Percentiles rank a stretch among this genome's conserved stretches.
Evolutionary conservation across 2,888 invertebrate species (phyloP).

Genomic region (Neocrepidodera transversa): DNA sequence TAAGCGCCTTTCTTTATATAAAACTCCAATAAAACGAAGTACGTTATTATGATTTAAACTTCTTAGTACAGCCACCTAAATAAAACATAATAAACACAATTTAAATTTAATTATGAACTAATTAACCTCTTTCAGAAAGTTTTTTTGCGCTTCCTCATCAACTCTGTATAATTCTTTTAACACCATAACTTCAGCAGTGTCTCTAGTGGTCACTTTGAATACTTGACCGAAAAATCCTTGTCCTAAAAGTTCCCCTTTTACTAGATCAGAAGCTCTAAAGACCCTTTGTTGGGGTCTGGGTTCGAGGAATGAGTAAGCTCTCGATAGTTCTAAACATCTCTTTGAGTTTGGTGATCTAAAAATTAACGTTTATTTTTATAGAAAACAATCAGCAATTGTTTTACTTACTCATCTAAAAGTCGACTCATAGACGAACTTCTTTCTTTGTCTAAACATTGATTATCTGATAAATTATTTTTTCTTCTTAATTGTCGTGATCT

Average conservation of each 20-base stretch:
- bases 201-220: slow-evolving; percentile 88
- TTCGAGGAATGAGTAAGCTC: slow-evolving; percentile 87
- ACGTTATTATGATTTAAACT: slow-evolving; percentile 91
- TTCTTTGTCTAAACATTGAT: slow-evolving; percentile 70
- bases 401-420: slow-evolving; percentile 73
- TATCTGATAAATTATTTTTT: slow-evolving; percentile 61
- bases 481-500: slow-evolving; percentile 69
- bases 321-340: slow-evolving; percentile 69
- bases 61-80: slow-evolving; percentile 83
- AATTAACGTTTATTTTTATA: background rate
- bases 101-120: too few species aligned
- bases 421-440: slow-evolving; percentile 87
- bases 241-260: slow-evolving; percentile 87
- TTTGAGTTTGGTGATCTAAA: slow-evolving; percentile 59
- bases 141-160: slow-evolving; percentile 93
- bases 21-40: slow-evolving; percentile 87
- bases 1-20: slow-evolving; percentile 90
- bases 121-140: slow-evolving; percentile 86
- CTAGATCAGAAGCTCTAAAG: slow-evolving; percentile 89
- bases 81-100: too few species aligned
- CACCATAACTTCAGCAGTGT: slow-evolving; percentile 93
- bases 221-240: slow-evolving; percentile 95
- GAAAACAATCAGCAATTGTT: too few species aligned
- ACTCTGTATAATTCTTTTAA: slow-evolving; percentile 90
- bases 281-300: slow-evolving; percentile 73